Percentiles rank a stretch among this genome's conserved stretches.
These are phyloP conservation scores for Brachionus asplanchnoidis DNA, from an alignment of 1,140 invertebrate species.

Conservation along the genomic window DNA sequence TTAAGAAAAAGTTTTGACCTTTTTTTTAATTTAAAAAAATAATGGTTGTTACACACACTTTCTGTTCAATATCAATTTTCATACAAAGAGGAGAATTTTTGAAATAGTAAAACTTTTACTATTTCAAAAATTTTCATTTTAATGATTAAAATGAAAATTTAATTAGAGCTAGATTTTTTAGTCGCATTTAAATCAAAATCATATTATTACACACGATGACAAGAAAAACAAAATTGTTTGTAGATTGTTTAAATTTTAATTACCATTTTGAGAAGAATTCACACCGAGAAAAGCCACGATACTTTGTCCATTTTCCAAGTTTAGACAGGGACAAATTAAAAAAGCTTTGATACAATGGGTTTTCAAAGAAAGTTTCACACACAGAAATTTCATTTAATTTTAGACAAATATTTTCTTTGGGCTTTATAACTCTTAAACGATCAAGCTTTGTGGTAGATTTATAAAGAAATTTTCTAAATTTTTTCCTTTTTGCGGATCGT, in stretches of 20 bases:
- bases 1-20: too few species aligned
- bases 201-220: not conserved
- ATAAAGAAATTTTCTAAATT: not conserved
- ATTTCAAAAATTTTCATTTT: too few species aligned
- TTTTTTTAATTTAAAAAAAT: too few species aligned
- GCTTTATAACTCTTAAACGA: not conserved
- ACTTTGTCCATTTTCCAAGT: not conserved
- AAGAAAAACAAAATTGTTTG: not conserved
- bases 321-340: not conserved
- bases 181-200: not conserved
- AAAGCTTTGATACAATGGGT: not conserved
- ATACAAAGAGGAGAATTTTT: too few species aligned
- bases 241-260: not conserved
- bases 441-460: not conserved
- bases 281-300: not conserved
- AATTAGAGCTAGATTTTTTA: not conserved
- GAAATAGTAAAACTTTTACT: too few species aligned
- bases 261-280: not conserved
- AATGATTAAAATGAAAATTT: not conserved
- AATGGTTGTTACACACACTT: too few species aligned
- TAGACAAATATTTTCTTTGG: not conserved
- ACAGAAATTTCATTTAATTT: not conserved
- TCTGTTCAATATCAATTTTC: too few species aligned
- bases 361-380: not conserved
- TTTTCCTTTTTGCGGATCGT: not conserved